Evolutionary conservation across 2,888 invertebrate species (phyloP).

Genomic region (Brachypterus glaber): DNA sequence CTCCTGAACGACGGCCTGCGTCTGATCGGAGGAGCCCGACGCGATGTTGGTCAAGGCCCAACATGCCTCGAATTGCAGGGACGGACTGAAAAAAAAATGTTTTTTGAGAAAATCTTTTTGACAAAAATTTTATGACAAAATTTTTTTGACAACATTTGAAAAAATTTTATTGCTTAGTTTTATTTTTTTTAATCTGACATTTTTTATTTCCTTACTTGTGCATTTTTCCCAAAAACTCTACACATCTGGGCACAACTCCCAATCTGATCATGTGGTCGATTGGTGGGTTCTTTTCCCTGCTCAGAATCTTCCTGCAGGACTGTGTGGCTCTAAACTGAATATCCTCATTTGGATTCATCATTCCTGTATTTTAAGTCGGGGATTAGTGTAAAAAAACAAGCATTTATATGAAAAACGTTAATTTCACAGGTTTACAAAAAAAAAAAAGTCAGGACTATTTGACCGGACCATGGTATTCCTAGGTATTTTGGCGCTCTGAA

Average conservation of each 20-base stretch:
- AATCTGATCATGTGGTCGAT: conserved; percentile 75
- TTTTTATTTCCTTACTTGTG: conserved; percentile 52
- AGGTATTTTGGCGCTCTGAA: too few species aligned
- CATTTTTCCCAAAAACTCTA: conserved; percentile 60
- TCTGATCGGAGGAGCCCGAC: conserved; percentile 87
- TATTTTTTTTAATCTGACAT: too few species aligned
- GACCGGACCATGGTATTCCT: too few species aligned
- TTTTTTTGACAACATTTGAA: too few species aligned
- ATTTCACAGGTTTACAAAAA: too few species aligned
- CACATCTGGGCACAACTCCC: conserved; percentile 75
- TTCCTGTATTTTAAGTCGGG: conserved; percentile 42
- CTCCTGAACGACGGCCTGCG: conserved; percentile 72
- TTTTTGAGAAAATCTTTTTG: too few species aligned
- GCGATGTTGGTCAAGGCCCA: conserved; percentile 98
- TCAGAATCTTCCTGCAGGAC: conserved; percentile 78
- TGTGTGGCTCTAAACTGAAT: conserved; percentile 64
- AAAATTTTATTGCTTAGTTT: too few species aligned
- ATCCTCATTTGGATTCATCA: conserved; percentile 55
- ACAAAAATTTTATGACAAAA: too few species aligned
- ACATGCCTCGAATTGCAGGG: conserved; percentile 88
- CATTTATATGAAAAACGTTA: too few species aligned
- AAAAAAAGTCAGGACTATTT: too few species aligned
- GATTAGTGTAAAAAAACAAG: neutral
- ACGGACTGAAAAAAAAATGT: conserved; percentile 55
- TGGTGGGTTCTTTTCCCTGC: conserved; percentile 82